Base-by-base conservation (phyloP, 2,113 vertebrate genomes). In the Gavialis gangeticus region DNA sequence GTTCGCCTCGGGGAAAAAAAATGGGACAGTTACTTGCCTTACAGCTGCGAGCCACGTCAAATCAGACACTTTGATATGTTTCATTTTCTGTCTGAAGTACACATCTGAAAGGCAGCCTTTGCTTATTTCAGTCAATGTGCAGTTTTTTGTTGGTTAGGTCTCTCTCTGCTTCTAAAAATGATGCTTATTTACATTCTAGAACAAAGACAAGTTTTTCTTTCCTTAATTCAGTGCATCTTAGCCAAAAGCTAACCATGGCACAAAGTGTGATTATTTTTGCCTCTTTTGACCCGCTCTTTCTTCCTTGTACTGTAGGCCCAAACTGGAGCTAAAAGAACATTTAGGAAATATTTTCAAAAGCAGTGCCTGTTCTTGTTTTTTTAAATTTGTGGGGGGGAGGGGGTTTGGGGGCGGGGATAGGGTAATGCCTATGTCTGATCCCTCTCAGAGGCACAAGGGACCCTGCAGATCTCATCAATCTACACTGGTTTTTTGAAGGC, bases 61-160 rank as follows among this genome's bases (percentile, higher is more conserved):
- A 97, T 96, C 94, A 92, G 95, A 93, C 93, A 95, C 94, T 95
- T 92, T 94, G 94, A 97, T 96, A 96, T 76, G 94, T 96, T 97
- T 96, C 96, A 96, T 97, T 96, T 97, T 97, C 95, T 90, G 89
- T 96, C 96, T 96, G 96, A 97, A 96, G 97, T 81, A 94, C 91
- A 91, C 95, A 93, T 96, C 95, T 95, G 92, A 97, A 97, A 97
- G 73, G 94, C 96, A 96, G 95, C 93, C 87, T 79, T 46, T 84
- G 88, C 91, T 96, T 97, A 94, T 97, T 96, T 97, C 96, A 97
- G 97, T 95, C 96, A 92, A 90, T 96, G 92, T 6, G 30, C 95
- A 96, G 92, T 96, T 97, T 9, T 97, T 93, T 90, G 95, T 94
- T 94, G 94, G 96, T 85, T 85, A 94, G 91, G 95, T 90, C 91